A percentile compares a stretch with the other conserved stretches of the same genome.
These are phyloP conservation scores for Recurvirostra avosetta DNA, from an alignment of 2,113 vertebrate genomes.

Conservation along the genomic window DNA sequence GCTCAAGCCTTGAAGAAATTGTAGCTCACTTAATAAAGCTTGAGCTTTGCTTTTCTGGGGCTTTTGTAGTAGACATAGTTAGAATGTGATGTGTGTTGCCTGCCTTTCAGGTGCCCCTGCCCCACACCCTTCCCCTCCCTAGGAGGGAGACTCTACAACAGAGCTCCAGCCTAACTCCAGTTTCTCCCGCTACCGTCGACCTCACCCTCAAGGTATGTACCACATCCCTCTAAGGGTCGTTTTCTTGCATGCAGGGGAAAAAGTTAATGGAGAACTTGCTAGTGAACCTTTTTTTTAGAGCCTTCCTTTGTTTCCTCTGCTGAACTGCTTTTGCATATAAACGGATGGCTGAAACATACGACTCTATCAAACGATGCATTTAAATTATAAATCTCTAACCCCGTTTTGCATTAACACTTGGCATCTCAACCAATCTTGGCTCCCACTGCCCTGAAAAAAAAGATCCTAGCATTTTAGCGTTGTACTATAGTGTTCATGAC, in stretches of 20 bases:
- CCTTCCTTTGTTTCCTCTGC: constrained; percentile 70
- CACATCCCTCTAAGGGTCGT: constrained; percentile 64
- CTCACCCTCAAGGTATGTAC: constrained; percentile 94
- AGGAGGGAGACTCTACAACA: constrained; percentile 92
- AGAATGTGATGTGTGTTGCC: constrained; percentile 78
- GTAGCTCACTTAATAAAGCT: constrained; percentile 29
- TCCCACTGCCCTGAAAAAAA: constrained; percentile 30
- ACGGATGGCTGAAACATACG: constrained; percentile 56
- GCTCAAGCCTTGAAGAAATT: constrained; percentile 57
- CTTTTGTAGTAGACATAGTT: constrained; percentile 68
- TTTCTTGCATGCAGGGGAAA: constrained; percentile 71
- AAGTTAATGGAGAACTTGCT: constrained; percentile 57
- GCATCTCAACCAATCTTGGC: constrained; percentile 49
- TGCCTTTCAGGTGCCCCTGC: constrained; percentile 90
- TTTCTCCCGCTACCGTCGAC: constrained; percentile 95
- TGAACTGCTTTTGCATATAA: constrained; percentile 67
- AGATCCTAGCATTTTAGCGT: background rate
- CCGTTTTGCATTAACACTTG: constrained; percentile 64
- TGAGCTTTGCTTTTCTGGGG: constrained; percentile 61
- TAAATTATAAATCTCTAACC: constrained; percentile 54
- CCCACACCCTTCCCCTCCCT: constrained; percentile 89
- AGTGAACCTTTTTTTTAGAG: constrained; percentile 60
- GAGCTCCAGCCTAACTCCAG: constrained; percentile 92
- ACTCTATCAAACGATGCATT: constrained; percentile 48
- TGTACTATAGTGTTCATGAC: background rate